Percentiles rank a stretch among this genome's conserved stretches.
phyloP scores from a whole-genome alignment of 2,888 invertebrate species.

The Drosophila kokeensis region DNA sequence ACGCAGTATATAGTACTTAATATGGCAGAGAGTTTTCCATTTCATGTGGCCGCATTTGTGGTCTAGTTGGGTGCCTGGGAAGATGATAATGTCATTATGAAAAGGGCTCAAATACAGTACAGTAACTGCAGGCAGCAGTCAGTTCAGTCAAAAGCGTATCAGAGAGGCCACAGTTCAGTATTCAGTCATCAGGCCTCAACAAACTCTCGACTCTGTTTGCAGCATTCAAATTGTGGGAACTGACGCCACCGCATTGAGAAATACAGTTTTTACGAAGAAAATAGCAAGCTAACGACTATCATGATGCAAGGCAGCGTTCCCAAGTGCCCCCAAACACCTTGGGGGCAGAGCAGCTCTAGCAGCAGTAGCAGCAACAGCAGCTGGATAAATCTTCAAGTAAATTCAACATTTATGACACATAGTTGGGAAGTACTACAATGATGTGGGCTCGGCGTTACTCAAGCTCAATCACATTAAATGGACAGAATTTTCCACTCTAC shows the following conservation, averaged over 20 bases:
- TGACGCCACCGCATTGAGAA: slow-evolving; percentile 50
- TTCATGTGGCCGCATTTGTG: slow-evolving; percentile 66
- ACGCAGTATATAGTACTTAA: slow-evolving; percentile 23
- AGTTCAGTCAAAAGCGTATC: slow-evolving; percentile 19
- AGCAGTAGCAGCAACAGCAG: neutral
- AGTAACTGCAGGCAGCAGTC: slow-evolving; percentile 56
- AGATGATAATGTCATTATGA: slow-evolving; percentile 77
- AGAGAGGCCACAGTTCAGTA: slow-evolving; percentile 52
- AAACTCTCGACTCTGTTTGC: slow-evolving; percentile 52
- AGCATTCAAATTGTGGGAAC: slow-evolving; percentile 65
- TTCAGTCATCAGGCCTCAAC: slow-evolving; percentile 50
- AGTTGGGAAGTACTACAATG: slow-evolving; percentile 10
- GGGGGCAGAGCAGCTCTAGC: slow-evolving; percentile 18
- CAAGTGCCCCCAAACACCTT: slow-evolving; percentile 53
- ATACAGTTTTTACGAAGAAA: slow-evolving; percentile 25
- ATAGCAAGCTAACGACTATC: slow-evolving; percentile 31
- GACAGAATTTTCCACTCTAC: slow-evolving; percentile 31
- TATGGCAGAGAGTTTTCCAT: slow-evolving; percentile 60
- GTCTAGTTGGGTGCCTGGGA: slow-evolving; percentile 73
- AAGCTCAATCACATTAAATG: slow-evolving; percentile 70
- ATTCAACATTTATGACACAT: slow-evolving; percentile 76
- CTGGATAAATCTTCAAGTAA: slow-evolving; percentile 53
- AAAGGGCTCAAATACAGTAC: slow-evolving; percentile 34
- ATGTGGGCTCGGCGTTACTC: slow-evolving; percentile 29
- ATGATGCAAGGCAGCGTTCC: slow-evolving; percentile 17